Evolutionary conservation across 2,888 invertebrate species (phyloP).

Genomic region (Xanthia icteritia): DNA sequence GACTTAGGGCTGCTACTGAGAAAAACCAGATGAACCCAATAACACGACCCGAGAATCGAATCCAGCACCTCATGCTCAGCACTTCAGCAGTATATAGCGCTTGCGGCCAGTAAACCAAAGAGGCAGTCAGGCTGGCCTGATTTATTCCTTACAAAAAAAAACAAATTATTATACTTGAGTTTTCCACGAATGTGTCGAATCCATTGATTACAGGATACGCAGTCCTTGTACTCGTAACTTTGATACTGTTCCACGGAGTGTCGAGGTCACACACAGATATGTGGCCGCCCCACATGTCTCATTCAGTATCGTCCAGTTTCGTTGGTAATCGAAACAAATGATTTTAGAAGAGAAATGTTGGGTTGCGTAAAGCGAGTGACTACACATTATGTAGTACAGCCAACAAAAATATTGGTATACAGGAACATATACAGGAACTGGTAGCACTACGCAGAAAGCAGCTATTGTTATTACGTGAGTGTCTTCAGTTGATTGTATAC

Average conservation of each 20-base stretch:
- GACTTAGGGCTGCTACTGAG: neutral
- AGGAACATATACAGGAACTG: neutral
- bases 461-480: neutral
- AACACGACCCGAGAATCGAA: neutral
- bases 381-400: neutral
- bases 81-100: neutral
- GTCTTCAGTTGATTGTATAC: neutral
- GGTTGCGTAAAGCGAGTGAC: neutral
- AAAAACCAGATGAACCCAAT: neutral
- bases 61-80: neutral
- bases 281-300: constrained; percentile 94
- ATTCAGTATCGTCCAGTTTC: constrained; percentile 92
- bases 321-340: constrained; percentile 87
- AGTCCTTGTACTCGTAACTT: constrained; percentile 90
- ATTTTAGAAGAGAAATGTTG: neutral
- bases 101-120: neutral
- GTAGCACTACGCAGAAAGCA: neutral
- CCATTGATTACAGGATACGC: constrained; percentile 89
- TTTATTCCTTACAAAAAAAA: neutral
- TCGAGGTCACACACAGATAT: constrained; percentile 97
- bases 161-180: neutral
- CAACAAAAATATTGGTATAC: neutral
- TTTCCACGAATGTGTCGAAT: neutral
- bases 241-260: constrained; percentile 96
- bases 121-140: neutral